Evolutionary conservation across 2,888 invertebrate species (phyloP), one percentile per base, ranked within the genome.

Genomic region (Tetropium fuscum): DNA sequence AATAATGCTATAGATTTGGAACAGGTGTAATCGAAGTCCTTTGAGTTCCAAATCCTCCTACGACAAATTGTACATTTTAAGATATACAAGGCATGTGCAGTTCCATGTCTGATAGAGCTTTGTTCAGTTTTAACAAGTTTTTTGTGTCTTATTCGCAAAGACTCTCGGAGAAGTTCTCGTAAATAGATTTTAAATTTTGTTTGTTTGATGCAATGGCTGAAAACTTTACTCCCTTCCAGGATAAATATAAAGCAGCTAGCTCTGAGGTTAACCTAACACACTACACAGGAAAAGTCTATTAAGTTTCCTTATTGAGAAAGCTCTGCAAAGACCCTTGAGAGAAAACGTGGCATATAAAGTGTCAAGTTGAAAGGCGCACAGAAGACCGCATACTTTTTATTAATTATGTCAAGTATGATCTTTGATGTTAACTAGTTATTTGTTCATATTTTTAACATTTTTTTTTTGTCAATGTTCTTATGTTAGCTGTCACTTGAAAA

Each of bases 121-220:
- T 5, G 45, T 16, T 30, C 18, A 45, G 15, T 45, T 10, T 16
- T 16, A 30, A 45, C 30, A 18, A 30, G 18, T 32, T 32, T 16
- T 45, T 32, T n/a, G 11, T 16, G 3, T 30, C 11, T 20, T 15
- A 22, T 27, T 18, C 11, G 45, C 30, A 25, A 45, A 30, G 11
- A 40, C n/a, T 40, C 40, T 18, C 1, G 16, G 10, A 20, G 11
- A 41, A 20, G 22, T 41, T 41, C n/a, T 4, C 5, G 10, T 20
- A 41, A 41, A 41, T 20, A 10, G 41, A 41, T 41, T 41, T 16
- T 32, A 45, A 45, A 45, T 30, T 45, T 30, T 15, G 27, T 27
- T 18, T 44, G 44, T 25, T 27, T 10, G 45, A 45, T 19, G 32
- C 10, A 18, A 30, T 10, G 27, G 45, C 5, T 30, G 30, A 32